phyloP scores from a whole-genome alignment of 1,140 invertebrate species.

The Mactra quadrangularis region DNA sequence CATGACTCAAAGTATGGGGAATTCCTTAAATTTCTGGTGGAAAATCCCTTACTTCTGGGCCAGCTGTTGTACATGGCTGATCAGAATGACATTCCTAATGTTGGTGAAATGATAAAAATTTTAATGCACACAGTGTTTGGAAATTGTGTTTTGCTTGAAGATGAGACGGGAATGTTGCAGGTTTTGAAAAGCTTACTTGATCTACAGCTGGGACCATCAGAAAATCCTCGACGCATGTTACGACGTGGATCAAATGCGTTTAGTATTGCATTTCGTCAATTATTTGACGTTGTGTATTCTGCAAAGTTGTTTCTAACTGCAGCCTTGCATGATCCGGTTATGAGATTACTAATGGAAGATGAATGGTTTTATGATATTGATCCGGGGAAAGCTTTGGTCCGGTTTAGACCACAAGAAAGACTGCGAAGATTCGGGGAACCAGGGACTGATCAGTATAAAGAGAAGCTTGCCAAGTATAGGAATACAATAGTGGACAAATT shows the following conservation, averaged over 20 bases:
- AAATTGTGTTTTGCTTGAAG: slow-evolving; percentile 91
- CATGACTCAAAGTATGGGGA: slow-evolving; percentile 92
- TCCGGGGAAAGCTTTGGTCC: slow-evolving; percentile 92
- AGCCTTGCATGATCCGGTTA: slow-evolving; percentile 94
- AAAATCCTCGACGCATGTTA: slow-evolving; percentile 93
- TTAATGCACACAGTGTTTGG: slow-evolving; percentile 93
- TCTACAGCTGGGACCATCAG: slow-evolving; percentile 85
- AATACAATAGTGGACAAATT: slow-evolving; percentile 89
- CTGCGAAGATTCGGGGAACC: slow-evolving; percentile 92
- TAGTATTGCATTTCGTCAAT: slow-evolving; percentile 93
- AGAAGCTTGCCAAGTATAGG: slow-evolving; percentile 90
- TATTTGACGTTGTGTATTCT: slow-evolving; percentile 95
- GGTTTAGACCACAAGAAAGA: slow-evolving; percentile 89
- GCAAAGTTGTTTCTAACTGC: slow-evolving; percentile 96
- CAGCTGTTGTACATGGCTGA: slow-evolving; percentile 92
- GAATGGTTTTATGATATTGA: slow-evolving; percentile 97
- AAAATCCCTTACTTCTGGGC: slow-evolving; percentile 92
- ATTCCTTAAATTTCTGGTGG: slow-evolving; percentile 89
- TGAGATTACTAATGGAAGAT: slow-evolving; percentile 96
- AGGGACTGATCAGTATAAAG: slow-evolving; percentile 88
- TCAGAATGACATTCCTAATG: slow-evolving; percentile 84
- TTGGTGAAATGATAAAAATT: slow-evolving; percentile 82
- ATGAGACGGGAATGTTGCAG: slow-evolving; percentile 91
- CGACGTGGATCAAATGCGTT: slow-evolving; percentile 94
- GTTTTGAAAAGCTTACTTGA: slow-evolving; percentile 92